phyloP scores from a whole-genome alignment of 2,113 vertebrate species.

The Thamnaconus septentrionalis region DNA sequence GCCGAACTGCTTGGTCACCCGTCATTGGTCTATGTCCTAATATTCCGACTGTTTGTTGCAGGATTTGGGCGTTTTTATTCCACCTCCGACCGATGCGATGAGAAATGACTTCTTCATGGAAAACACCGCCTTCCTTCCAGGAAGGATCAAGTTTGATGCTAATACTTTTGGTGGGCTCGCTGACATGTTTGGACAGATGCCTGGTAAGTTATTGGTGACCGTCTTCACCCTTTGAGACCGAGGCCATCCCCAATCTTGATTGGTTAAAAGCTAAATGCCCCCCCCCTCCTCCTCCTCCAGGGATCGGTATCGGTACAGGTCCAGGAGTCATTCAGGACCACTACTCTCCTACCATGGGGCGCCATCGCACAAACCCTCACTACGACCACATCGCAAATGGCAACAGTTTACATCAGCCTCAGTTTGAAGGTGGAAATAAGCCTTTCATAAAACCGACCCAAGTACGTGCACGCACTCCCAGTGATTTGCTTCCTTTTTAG shows the following conservation, averaged over 20 bases:
- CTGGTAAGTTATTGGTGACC: conserved; percentile 76
- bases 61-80: conserved; percentile 99
- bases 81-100: conserved; percentile 87
- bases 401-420: conserved; percentile 85
- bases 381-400: conserved; percentile 91
- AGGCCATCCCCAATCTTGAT: too few species aligned
- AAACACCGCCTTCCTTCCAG: conserved; percentile 87
- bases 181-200: conserved; percentile 99
- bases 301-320: conserved; percentile 96
- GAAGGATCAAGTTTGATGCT: conserved; percentile 94
- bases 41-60: conserved; percentile 49
- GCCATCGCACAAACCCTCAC: conserved; percentile 93
- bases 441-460: conserved; percentile 90
- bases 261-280: background rate
- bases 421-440: conserved; percentile 90
- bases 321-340: conserved; percentile 99
- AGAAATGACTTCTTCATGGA: conserved; percentile 97
- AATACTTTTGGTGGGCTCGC: conserved; percentile 96
- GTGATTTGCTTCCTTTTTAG: background rate
- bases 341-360: conserved; percentile 97
- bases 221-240: background rate
- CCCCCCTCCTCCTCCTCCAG: conserved; percentile 55
- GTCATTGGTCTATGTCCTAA: background rate
- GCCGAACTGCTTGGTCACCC: background rate
- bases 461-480: conserved; percentile 64